A percentile compares a stretch with the other conserved stretches of the same genome.
phyloP scores from a whole-genome alignment of 2,888 invertebrate species.

The Saturnia pavonia region DNA sequence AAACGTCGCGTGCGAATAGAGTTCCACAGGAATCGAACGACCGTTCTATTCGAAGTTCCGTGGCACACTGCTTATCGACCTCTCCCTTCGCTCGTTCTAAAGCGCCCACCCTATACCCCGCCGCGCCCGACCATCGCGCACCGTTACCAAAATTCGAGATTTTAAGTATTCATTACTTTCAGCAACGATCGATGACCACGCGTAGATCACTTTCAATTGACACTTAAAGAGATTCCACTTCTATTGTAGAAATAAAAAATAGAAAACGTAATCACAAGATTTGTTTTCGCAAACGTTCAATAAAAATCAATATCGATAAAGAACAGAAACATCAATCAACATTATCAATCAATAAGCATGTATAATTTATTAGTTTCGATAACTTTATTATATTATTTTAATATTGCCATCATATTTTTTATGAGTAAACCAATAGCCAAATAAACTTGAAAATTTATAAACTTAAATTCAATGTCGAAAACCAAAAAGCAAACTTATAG shows the following conservation, averaged over 20 bases:
- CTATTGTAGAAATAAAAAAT: neutral
- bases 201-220: conserved; percentile 35
- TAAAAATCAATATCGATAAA: neutral
- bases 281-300: neutral
- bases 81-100: conserved; percentile 43
- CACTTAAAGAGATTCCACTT: neutral
- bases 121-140: conserved; percentile 64
- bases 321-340: neutral
- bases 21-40: conserved; percentile 41
- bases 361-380: too few species aligned
- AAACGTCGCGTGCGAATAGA: conserved; percentile 36
- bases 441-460: too few species aligned
- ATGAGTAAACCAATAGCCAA: too few species aligned
- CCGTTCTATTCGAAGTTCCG: conserved; percentile 46
- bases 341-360: too few species aligned
- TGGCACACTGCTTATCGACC: conserved; percentile 75
- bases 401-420: too few species aligned
- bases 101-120: conserved; percentile 54
- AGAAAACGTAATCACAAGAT: neutral
- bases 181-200: conserved; percentile 56
- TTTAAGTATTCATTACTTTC: conserved; percentile 71
- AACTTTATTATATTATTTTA: too few species aligned
- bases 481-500: too few species aligned
- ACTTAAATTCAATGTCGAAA: too few species aligned
- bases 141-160: conserved; percentile 67